phyloP scores from a whole-genome alignment of 2,888 invertebrate species.

The Nomada ferruginata region DNA sequence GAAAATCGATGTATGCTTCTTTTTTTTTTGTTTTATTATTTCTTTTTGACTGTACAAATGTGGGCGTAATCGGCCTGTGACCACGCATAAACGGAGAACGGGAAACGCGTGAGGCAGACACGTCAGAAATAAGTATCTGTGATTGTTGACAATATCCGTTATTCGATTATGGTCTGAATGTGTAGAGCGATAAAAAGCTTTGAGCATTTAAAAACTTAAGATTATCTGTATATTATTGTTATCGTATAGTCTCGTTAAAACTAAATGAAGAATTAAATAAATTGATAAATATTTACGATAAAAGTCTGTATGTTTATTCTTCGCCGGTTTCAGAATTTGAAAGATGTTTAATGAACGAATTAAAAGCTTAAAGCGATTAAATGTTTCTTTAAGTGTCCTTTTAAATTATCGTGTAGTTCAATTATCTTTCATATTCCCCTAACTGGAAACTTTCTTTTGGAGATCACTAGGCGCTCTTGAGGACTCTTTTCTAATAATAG shows the following conservation, averaged over 20 bases:
- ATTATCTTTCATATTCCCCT: background rate
- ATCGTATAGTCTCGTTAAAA: slow-evolving; percentile 20
- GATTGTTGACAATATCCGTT: slow-evolving; percentile 52
- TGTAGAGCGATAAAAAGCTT: slow-evolving; percentile 26
- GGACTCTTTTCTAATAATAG: background rate
- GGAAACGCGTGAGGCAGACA: background rate
- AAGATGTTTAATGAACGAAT: no score
- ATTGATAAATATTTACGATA: slow-evolving; percentile 30
- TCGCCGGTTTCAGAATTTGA: no score
- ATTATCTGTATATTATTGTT: slow-evolving; percentile 38
- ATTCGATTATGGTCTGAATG: slow-evolving; percentile 21
- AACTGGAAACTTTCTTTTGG: background rate
- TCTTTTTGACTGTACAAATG: background rate
- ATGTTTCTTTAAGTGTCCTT: background rate
- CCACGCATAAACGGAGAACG: background rate
- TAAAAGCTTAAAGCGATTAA: no score
- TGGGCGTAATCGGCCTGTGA: background rate
- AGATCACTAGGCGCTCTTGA: background rate
- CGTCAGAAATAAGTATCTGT: slow-evolving; percentile 36
- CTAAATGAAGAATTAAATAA: slow-evolving; percentile 31
- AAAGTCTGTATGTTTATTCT: background rate
- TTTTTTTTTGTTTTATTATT: background rate
- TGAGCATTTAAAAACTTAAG: slow-evolving; percentile 19
- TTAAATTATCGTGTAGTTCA: background rate
- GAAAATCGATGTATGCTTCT: background rate